Conservation (phyloP, 1,140 invertebrate genomes). For the Drosophila subpulchrella region DNA sequence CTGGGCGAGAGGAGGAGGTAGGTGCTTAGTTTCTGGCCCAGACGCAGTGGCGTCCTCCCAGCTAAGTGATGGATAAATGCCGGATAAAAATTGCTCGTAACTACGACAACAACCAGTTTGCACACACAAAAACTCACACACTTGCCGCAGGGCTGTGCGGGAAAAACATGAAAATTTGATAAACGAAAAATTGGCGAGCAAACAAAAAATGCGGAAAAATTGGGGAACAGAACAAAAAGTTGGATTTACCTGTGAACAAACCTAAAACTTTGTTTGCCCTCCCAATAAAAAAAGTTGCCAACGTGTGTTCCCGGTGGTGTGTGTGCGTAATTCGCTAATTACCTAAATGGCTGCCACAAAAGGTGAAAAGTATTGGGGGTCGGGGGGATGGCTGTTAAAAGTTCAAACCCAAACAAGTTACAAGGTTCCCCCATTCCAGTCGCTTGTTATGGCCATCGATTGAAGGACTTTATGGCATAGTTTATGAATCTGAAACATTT, state of each 20-base stretch:
- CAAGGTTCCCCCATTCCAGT: slow-evolving; percentile 41
- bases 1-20: slow-evolving; percentile 16
- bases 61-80: slow-evolving; percentile 81
- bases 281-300: slow-evolving; percentile 37
- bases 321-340: slow-evolving; percentile 76
- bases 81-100: slow-evolving; percentile 79
- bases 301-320: slow-evolving; percentile 27
- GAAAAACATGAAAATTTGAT: slow-evolving; percentile 79
- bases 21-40: slow-evolving; percentile 50
- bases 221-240: slow-evolving; percentile 48
- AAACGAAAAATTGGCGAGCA: slow-evolving; percentile 68
- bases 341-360: slow-evolving; percentile 68
- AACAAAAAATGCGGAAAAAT: slow-evolving; percentile 35
- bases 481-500: slow-evolving; percentile 33
- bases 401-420: slow-evolving; percentile 42
- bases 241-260: slow-evolving; percentile 49
- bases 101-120: slow-evolving; percentile 55
- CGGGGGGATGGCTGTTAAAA: slow-evolving; percentile 29
- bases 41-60: slow-evolving; percentile 52
- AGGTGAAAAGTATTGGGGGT: slow-evolving; percentile 18
- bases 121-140: slow-evolving; percentile 8
- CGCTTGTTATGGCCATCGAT: slow-evolving; percentile 39
- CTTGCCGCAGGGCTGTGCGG: slow-evolving; percentile 14
- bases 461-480: slow-evolving; percentile 33
- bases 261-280: slow-evolving; percentile 22